Evolutionary conservation across 2,113 vertebrate genomes (phyloP), one percentile per base, ranked within the genome.

Genomic region (Marcusenius ussheri): DNA sequence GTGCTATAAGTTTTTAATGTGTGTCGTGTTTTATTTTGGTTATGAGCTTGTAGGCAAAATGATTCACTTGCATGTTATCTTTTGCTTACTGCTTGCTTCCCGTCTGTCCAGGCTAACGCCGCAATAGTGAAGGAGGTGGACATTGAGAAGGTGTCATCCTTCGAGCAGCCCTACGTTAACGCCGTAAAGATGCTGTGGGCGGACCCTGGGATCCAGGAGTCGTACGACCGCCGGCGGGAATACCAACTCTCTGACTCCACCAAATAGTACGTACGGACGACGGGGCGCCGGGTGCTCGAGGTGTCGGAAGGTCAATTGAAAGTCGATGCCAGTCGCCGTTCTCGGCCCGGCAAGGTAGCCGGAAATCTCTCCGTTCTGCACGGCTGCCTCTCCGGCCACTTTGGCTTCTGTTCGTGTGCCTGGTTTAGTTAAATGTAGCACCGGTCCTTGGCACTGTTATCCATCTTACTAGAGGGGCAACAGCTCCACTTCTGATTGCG

Each of bases 221-320:
- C 97, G 88, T 98, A 98, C 0, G 97, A 97, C 91, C 95, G 97
- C 24, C 95, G 97, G 91, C 92, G 97, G 6, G 97, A 98, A 90
- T 98, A 97, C 93, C 97, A 98, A 91, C 96, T 98, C 83, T 96
- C 97, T 0, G 97, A 98, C 92, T 98, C 97, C 0, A 96, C 97
- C 0, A 94, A 96, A 92, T 98, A 98, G 97, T 98, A 95, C 94
- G 97, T 93, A 27, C 51, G 5, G 31, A 17, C 0, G 5, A 15
- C 3, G 1, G 58, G n/a, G 62, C 2, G n/a, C 24, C 0, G 9
- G 9, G 24, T 19, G 77, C 2, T 19, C 19, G 17, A 42, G 77
- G 42, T 21, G 35, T 42, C 77, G 5, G 19, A 11, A 31, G 62
- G n/a, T 70, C 62, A 13, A 31, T 27, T 4, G 9, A 31, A 70